Conservation (phyloP, 2,113 vertebrate genomes). For the Anser cygnoides region DNA sequence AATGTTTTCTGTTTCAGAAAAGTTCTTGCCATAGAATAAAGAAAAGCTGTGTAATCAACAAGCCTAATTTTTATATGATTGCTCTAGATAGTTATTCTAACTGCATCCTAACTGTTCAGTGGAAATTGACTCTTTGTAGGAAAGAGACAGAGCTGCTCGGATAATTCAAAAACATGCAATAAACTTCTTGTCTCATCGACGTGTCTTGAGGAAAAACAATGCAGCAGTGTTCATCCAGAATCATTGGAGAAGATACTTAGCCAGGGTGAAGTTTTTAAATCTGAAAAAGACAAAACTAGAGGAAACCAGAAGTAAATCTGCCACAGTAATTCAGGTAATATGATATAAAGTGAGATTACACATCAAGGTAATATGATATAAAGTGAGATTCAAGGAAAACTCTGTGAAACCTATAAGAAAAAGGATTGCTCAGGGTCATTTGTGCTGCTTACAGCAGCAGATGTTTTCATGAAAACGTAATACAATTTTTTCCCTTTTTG, state of each 20-base stretch:
- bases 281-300: slow-evolving; percentile 70
- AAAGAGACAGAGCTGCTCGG: slow-evolving; percentile 80
- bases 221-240: slow-evolving; percentile 84
- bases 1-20: background rate
- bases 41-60: background rate
- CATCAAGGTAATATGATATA: slow-evolving; percentile 21
- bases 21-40: background rate
- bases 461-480: background rate
- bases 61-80: background rate
- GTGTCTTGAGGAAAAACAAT: slow-evolving; percentile 46
- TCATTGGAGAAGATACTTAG: slow-evolving; percentile 79
- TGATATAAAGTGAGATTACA: background rate
- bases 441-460: background rate
- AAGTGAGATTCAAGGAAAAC: background rate
- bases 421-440: background rate
- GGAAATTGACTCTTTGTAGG: slow-evolving; percentile 67
- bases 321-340: slow-evolving; percentile 86
- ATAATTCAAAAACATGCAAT: slow-evolving; percentile 78
- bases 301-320: slow-evolving; percentile 73
- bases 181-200: slow-evolving; percentile 74
- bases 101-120: background rate
- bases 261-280: slow-evolving; percentile 66
- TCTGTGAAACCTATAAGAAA: background rate
- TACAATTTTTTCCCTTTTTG: background rate
- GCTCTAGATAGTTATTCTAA: background rate